Evolutionary conservation across 2,888 invertebrate species (phyloP), one percentile per base, ranked within the genome.

Genomic region (Pseudolycoriella hygida): DNA sequence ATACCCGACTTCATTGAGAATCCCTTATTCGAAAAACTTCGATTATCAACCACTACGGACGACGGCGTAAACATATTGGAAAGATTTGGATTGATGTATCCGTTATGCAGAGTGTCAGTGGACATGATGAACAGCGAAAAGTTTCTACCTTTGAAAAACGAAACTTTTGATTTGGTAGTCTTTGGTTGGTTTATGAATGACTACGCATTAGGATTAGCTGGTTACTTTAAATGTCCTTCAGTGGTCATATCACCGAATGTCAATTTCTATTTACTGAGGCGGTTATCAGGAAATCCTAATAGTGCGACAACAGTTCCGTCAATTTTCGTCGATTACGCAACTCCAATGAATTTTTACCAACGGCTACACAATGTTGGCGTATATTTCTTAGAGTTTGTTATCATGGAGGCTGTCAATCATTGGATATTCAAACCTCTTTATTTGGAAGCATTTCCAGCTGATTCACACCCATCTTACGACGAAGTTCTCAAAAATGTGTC

Each of bases 131-230:
- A 40, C 11, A 17, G 18, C 18, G 11, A 17, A 6, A 11, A 18
- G 18, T 18, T 40, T 17, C n/a, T 18, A 12, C 12, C 17, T 3
- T 31, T 47, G 3, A 50, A 58, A 41, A 37, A 45, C 1, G 51
- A 51, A 38, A 20, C 39, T 14, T 62, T 57, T 10, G 62, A 62
- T 52, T 48, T 60, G 11, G 47, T 64, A 2, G 48, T 62, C 3
- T 25, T 58, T 15, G 65, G 62, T 6, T 55, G 55, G 37, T 53
- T 60, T 25, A 47, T 57, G 20, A 62, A 60, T 39, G 60, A 61
- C 3, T 58, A 54, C 15, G 54, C 58, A 20, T 11, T 64, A 31
- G 64, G 64, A 15, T 17, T 64, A 14, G 60, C 56, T 0, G 56
- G 54, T 1, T 61, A 64, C 40, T 56, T 62, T 19, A 52, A 57